A percentile compares a stretch with the other conserved stretches of the same genome.
phyloP scores from a whole-genome alignment of 2,113 vertebrate genomes.

The Laterallus jamaicensis region DNA sequence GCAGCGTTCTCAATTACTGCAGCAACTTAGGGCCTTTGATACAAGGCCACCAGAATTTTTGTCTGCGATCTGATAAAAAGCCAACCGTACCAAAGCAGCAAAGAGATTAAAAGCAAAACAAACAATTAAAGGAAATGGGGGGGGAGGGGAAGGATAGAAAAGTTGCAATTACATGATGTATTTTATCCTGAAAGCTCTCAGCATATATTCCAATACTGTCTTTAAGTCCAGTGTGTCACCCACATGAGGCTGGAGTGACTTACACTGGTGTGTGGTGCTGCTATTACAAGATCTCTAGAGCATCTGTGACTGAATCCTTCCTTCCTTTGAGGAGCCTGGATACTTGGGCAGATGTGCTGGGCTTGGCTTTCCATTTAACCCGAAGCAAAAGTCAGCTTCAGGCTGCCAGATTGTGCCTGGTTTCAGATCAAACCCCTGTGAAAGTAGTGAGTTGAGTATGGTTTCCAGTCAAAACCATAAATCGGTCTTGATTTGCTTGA shows the following conservation, averaged over 20 bases:
- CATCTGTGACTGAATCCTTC: neutral
- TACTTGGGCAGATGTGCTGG: neutral
- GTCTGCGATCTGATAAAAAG: constrained; percentile 28
- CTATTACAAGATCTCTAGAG: neutral
- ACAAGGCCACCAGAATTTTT: neutral
- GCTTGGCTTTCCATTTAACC: constrained; percentile 1
- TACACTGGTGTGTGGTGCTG: neutral
- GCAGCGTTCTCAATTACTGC: neutral
- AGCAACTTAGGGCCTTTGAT: neutral
- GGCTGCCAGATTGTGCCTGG: constrained; percentile 38
- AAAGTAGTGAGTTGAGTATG: constrained; percentile 39
- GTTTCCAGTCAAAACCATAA: constrained; percentile 63
- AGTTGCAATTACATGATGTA: neutral
- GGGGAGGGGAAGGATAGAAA: neutral
- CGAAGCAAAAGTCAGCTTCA: neutral
- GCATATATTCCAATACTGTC: neutral
- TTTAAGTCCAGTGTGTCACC: neutral
- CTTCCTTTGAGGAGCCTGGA: neutral
- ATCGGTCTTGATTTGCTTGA: constrained; percentile 50
- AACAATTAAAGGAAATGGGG: neutral
- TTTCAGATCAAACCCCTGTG: constrained; percentile 52
- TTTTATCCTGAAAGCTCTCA: neutral
- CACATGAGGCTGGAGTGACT: neutral
- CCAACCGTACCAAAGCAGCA: neutral
- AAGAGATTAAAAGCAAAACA: constrained; percentile 24